phyloP scores from a whole-genome alignment of 2,113 vertebrate species.

The Herpailurus yagouaroundi region DNA sequence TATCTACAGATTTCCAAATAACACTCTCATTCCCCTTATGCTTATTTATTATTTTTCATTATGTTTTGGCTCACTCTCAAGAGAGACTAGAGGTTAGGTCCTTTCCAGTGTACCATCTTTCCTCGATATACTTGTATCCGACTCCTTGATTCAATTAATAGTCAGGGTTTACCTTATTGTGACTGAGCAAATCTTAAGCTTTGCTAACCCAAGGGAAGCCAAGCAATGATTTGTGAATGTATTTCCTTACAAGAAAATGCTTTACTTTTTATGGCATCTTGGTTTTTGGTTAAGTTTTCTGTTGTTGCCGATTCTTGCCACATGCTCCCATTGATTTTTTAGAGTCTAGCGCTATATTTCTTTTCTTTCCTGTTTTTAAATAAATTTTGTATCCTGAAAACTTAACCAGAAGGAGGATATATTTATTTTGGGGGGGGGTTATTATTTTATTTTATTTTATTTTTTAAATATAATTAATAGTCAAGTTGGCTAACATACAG shows the following conservation, averaged over 20 bases:
- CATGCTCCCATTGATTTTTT: background rate
- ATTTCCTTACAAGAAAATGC: background rate
- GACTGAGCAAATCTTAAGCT: background rate
- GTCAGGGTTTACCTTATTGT: background rate
- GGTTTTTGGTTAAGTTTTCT: background rate
- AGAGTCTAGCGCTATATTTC: background rate
- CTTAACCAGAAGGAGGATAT: no score
- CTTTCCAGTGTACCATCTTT: background rate
- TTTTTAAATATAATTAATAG: no score
- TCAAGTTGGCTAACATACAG: no score
- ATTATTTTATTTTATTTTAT: no score
- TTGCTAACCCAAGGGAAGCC: background rate
- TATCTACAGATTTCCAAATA: background rate
- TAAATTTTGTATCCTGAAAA: no score
- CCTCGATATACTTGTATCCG: background rate
- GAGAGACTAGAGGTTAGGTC: background rate
- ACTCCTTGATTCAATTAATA: background rate
- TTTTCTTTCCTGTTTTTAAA: no score
- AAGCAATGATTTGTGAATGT: background rate
- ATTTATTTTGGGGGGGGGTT: no score
- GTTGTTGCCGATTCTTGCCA: background rate
- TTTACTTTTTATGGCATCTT: background rate
- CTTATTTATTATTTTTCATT: background rate
- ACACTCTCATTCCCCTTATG: background rate
- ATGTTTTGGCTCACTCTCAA: background rate